Evolutionary conservation across 2,113 vertebrate genomes (phyloP).

Genomic region (Brienomyrus longianalis): DNA sequence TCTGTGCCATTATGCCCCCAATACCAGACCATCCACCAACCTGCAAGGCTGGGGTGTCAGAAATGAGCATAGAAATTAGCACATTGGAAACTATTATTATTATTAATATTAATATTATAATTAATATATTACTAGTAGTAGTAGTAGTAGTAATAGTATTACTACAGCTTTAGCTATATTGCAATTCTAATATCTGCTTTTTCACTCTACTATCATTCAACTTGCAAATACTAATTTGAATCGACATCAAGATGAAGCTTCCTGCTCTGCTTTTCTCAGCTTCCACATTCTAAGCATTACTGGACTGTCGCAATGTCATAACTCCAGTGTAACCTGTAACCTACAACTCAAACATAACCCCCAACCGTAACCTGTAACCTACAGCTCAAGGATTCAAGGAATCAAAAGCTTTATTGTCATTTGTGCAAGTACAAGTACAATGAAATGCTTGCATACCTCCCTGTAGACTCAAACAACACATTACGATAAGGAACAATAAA

Average conservation of each 20-base stretch:
- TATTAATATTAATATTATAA: background rate
- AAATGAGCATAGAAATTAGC: background rate
- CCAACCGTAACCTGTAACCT: background rate
- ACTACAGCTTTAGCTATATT: background rate
- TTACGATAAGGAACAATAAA: background rate
- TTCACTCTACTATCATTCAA: background rate
- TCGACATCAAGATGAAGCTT: background rate
- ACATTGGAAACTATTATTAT: background rate
- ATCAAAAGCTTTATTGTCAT: background rate
- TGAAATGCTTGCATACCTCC: background rate
- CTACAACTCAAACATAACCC: background rate
- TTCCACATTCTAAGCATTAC: background rate
- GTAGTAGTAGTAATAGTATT: background rate
- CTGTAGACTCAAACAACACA: background rate
- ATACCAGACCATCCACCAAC: background rate
- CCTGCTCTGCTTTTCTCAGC: background rate
- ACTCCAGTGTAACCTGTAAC: background rate
- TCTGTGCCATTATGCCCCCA: background rate
- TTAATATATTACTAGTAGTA: no score
- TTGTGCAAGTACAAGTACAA: background rate
- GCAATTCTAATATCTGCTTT: background rate
- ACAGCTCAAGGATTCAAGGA: background rate
- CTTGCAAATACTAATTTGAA: background rate
- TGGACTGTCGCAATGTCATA: background rate
- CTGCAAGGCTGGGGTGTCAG: background rate